A percentile compares a stretch with the other conserved stretches of the same genome.
phyloP scores from a whole-genome alignment of 2,888 invertebrate genomes.

The Psylliodes chrysocephalus region DNA sequence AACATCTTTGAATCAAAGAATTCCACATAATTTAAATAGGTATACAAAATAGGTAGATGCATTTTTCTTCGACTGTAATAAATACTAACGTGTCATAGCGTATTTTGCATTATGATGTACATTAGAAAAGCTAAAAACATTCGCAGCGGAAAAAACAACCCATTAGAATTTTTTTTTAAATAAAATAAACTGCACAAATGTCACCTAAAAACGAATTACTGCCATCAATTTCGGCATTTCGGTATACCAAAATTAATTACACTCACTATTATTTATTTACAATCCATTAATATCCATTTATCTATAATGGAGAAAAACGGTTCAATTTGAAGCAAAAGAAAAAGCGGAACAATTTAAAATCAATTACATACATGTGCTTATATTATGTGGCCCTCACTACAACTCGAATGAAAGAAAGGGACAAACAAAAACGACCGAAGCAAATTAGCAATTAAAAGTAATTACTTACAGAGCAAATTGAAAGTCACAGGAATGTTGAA shows the following conservation, averaged over 20 bases:
- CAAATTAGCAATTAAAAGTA: slow-evolving; percentile 24
- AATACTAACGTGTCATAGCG: too few species aligned
- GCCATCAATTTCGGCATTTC: slow-evolving; percentile 24
- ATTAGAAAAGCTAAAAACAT: too few species aligned
- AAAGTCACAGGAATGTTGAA: slow-evolving; percentile 44
- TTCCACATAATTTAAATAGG: too few species aligned
- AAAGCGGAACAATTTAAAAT: background rate
- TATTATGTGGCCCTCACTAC: background rate
- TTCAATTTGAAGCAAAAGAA: slow-evolving; percentile 1
- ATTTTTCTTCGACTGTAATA: too few species aligned
- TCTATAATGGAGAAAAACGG: slow-evolving; percentile 17
- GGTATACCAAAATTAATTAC: slow-evolving; percentile 32
- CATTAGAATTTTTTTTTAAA: too few species aligned
- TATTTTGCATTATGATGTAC: too few species aligned
- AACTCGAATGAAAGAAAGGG: background rate
- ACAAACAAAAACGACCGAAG: slow-evolving; percentile 13
- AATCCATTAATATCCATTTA: slow-evolving; percentile 28
- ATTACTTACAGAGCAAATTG: slow-evolving; percentile 41
- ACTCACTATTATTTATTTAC: slow-evolving; percentile 16
- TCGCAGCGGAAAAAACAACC: too few species aligned
- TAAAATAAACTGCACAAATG: background rate
- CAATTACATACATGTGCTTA: slow-evolving; percentile 10
- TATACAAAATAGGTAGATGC: too few species aligned
- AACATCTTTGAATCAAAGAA: too few species aligned
- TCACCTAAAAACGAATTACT: background rate